A percentile compares a stretch with the other conserved stretches of the same genome.
These are phyloP conservation scores for Folsomia manolachei DNA, from an alignment of 2,888 invertebrate species.

Conservation along the genomic window DNA sequence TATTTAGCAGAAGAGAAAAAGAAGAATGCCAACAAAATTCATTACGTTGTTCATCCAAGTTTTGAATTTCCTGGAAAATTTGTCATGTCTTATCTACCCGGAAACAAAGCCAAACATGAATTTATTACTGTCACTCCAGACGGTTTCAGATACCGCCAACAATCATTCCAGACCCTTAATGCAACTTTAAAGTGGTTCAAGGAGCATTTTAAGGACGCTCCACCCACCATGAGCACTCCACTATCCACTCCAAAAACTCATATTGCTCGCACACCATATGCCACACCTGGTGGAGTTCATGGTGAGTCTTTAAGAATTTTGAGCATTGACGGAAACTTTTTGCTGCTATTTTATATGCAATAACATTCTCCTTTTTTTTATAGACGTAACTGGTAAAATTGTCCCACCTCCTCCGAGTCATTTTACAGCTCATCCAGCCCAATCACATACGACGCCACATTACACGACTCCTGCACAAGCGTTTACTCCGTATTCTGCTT, in stretches of 20 bases:
- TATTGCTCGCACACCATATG: conserved; percentile 44
- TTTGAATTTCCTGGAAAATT: conserved; percentile 89
- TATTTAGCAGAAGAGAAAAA: conserved; percentile 82
- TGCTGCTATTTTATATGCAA: neutral
- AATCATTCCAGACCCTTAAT: conserved; percentile 78
- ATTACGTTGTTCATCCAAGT: conserved; percentile 79
- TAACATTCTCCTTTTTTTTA: neutral
- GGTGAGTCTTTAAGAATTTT: conserved; percentile 21
- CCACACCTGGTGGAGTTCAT: conserved; percentile 39
- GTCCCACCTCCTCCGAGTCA: conserved; percentile 32
- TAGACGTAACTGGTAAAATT: neutral
- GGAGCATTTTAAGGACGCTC: conserved; percentile 71
- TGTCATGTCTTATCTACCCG: conserved; percentile 86
- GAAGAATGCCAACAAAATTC: conserved; percentile 81
- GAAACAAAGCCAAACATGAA: conserved; percentile 81
- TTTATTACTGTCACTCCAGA: conserved; percentile 88
- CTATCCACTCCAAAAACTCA: conserved; percentile 40
- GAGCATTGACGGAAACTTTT: neutral
- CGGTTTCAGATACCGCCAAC: conserved; percentile 85
- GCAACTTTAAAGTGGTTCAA: conserved; percentile 94
- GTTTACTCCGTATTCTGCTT: conserved; percentile 48
- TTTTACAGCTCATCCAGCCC: conserved; percentile 36
- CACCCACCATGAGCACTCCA: conserved; percentile 35
- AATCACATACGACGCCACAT: conserved; percentile 43
- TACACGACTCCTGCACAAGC: conserved; percentile 49